Evolutionary conservation across 2,797 vertebrate species (phyloP), one percentile per base, ranked within the genome.

Genomic region (Tiaroga cobitis): DNA sequence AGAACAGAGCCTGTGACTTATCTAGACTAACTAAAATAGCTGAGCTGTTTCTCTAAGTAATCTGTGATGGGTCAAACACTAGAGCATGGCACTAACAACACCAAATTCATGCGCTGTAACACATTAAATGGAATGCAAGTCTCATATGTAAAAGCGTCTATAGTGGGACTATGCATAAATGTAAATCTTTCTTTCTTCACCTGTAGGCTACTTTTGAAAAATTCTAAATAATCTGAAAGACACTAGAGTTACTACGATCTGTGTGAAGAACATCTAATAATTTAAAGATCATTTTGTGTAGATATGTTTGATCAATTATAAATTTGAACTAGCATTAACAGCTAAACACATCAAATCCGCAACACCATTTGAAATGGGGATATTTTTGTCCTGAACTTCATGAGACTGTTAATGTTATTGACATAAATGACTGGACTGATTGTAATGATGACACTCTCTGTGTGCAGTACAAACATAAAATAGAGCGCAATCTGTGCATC

Each of bases 1-100:
- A 41, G 19, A 75, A 56, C 49, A 21, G 51, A 59, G 68, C 16
- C 24, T 41, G 49, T n/a, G 32, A 56, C 80, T 81, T 26, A 70
- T 69, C 37, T 43, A 43, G 26, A 18, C 68, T 32, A 65, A 26
- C 34, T 76, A 67, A 74, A 74, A 74, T 51, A 76, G 59, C 41
- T 76, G 54, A 49, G 13, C 29, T 34, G 8, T 80, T 41, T 29
- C 16, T 59, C 49, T 59, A 24, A 39, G 11, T 34, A 67, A 18
- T 32, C 10, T 34, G 8, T 65, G 15, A 68, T 32, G 32, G 79
- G 32, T 39, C n/a, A 72, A 72, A 72, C 5, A 9, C 29, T 37
- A 24, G 43, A 65, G 4, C 74, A n/a, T 68, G 18, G 4, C 65
- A 68, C 16, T 37, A 10, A 68, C 65, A 68, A 19, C 32, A 68